Base-by-base conservation (phyloP, 2,113 vertebrate genomes). In the Tyto alba region DNA sequence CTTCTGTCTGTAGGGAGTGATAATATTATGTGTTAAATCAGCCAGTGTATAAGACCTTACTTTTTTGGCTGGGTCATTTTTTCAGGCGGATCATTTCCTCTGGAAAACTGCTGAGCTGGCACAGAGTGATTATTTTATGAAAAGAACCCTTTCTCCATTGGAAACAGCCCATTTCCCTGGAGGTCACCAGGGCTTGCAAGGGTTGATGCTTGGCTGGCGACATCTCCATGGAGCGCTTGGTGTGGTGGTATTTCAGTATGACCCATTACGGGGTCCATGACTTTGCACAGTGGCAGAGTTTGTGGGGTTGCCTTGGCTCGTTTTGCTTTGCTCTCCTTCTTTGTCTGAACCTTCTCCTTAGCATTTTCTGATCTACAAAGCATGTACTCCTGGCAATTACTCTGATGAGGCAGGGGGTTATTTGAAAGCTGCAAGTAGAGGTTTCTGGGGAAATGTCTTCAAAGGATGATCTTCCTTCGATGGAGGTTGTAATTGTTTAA, bases 401-500 rank as follows among this genome's bases (percentile, higher is more conserved):
- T 90, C 72, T 77, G 68, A 71, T 77, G 86, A 84, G 86, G 56
- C n/a, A 38, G 52, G 77, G 79, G 66, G 41, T 73, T 82, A n/a
- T 85, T 78, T 79, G 90, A 76, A 88, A 85, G 67, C 52, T 72
- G 82, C 0, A 1, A 55, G 43, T 1, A 0, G 80, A 77, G 76
- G 68, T 90, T 93, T 84, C 93, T 93, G 95, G 86, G 80, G 83
- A 95, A 66, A 85, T 59, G 60, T 67, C 84, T 96, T 95, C 95
- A 83, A 92, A 93, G 84, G 91, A 72, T 84, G 83, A 95, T 80
- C 75, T 77, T 63, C 89, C 88, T 92, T 80, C 32, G 3, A 47
- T 57, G 81, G 86, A 90, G 68, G 73, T 59, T 95, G 86, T 95
- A 95, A 95, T 93, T 92, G 93, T 93, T 95, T 93, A 93, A 96